These are phyloP conservation scores for Melanotaenia maccullochi DNA, from an alignment of 2,797 vertebrate species.

Conservation along the genomic window DNA sequence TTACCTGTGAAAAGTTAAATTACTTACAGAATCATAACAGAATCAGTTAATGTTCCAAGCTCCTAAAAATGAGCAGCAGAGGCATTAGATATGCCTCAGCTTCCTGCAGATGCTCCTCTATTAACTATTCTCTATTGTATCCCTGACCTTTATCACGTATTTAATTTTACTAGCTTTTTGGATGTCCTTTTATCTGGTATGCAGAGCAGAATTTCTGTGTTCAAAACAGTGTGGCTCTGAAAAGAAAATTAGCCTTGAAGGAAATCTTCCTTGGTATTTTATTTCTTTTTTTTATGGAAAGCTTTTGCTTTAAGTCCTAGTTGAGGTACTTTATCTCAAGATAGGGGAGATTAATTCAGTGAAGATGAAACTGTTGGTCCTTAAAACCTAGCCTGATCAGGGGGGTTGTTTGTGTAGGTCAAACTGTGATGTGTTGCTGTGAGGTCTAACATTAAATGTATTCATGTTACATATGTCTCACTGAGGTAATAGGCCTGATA, in stretches of 20 bases:
- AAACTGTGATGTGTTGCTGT: constrained; percentile 67
- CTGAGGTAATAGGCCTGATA: constrained; percentile 43
- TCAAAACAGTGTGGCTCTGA: constrained; percentile 32
- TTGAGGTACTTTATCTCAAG: constrained; percentile 30
- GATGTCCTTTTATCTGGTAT: constrained; percentile 11
- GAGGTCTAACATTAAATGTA: constrained; percentile 59
- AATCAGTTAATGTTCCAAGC: neutral
- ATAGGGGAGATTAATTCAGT: constrained; percentile 22
- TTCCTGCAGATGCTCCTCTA: constrained; percentile 8
- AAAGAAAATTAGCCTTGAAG: constrained; percentile 43
- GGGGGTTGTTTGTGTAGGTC: constrained; percentile 57
- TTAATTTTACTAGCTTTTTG: constrained; percentile 33
- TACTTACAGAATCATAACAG: constrained; percentile 11
- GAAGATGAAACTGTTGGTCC: constrained; percentile 50
- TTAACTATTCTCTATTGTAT: constrained; percentile 8
- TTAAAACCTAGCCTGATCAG: constrained; percentile 50
- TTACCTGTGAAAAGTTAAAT: neutral
- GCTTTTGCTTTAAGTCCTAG: constrained; percentile 29
- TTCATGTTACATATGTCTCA: constrained; percentile 56
- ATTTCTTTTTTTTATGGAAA: neutral
- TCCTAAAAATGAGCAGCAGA: constrained; percentile 17
- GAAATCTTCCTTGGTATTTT: constrained; percentile 36
- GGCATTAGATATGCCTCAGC: constrained; percentile 17
- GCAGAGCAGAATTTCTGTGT: constrained; percentile 19
- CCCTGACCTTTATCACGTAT: constrained; percentile 7